A percentile compares a stretch with the other conserved stretches of the same genome.
These are phyloP conservation scores for Holacanthella duospinosa DNA, from an alignment of 2,888 invertebrate genomes.

Conservation along the genomic window DNA sequence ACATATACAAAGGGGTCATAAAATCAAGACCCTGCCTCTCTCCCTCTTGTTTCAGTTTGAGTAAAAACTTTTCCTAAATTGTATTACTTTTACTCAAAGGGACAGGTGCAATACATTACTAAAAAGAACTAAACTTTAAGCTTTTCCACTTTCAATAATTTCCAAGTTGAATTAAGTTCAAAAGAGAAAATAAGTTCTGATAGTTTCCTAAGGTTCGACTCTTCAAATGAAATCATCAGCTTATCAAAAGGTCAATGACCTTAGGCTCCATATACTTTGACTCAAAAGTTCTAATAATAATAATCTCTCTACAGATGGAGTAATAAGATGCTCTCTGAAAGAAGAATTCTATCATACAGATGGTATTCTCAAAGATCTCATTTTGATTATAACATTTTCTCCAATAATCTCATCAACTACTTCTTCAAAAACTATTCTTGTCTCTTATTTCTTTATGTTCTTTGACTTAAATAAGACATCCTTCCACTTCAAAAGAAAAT, in stretches of 20 bases:
- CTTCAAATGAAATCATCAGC: neutral
- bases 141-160: neutral
- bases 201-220: too few relatives aligned
- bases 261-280: neutral
- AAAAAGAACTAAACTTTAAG: neutral
- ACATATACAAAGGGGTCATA: neutral
- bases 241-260: neutral
- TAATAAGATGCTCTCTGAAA: too few relatives aligned
- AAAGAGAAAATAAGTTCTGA: neutral
- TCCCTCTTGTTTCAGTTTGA: neutral
- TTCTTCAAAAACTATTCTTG: too few relatives aligned
- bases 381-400: too few relatives aligned
- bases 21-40: neutral
- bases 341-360: too few relatives aligned
- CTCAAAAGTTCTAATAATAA: neutral
- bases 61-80: neutral
- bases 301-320: neutral
- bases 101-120: neutral
- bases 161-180: neutral
- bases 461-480: too few relatives aligned
- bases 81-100: neutral
- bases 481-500: too few relatives aligned
- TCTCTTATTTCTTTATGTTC: too few relatives aligned
- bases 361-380: too few relatives aligned
- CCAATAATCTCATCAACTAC: too few relatives aligned